phyloP scores from a whole-genome alignment of 2,113 vertebrate species.

The Sebastes fasciatus region DNA sequence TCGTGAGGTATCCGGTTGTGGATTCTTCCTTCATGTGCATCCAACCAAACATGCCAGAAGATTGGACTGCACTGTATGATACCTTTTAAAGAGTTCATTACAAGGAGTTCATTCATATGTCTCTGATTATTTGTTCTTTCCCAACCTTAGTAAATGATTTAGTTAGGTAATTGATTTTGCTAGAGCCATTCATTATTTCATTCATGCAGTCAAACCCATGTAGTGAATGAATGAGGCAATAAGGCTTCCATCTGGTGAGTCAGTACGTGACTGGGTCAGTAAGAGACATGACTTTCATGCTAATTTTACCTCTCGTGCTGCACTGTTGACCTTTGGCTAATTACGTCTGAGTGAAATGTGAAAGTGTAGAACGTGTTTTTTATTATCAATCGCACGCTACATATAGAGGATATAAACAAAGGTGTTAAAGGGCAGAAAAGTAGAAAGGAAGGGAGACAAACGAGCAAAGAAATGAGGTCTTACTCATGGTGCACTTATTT shows the following conservation, averaged over 20 bases:
- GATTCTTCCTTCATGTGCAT: neutral
- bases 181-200: constrained; percentile 8
- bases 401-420: neutral
- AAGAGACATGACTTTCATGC: constrained; percentile 1
- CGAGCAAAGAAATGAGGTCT: constrained; percentile 13
- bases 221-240: constrained; percentile 17
- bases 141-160: neutral
- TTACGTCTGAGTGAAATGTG: neutral
- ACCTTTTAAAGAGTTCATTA: neutral
- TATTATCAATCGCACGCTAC: neutral
- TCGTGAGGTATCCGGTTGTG: neutral
- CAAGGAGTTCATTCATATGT: neutral
- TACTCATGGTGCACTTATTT: constrained; percentile 23
- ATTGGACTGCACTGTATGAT: neutral
- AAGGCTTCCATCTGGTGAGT: constrained; percentile 14
- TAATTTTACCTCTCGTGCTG: neutral
- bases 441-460: constrained; percentile 3
- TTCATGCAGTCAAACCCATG: neutral
- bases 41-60: neutral
- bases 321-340: neutral
- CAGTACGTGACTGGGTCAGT: constrained; percentile 2
- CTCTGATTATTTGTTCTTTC: constrained; percentile 12
- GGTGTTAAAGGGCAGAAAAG: neutral
- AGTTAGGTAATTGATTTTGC: neutral
- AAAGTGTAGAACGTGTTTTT: neutral